These are phyloP conservation scores for Caenorhabditis tropicalis DNA, from an alignment of 1,140 invertebrate genomes.

Conservation along the genomic window DNA sequence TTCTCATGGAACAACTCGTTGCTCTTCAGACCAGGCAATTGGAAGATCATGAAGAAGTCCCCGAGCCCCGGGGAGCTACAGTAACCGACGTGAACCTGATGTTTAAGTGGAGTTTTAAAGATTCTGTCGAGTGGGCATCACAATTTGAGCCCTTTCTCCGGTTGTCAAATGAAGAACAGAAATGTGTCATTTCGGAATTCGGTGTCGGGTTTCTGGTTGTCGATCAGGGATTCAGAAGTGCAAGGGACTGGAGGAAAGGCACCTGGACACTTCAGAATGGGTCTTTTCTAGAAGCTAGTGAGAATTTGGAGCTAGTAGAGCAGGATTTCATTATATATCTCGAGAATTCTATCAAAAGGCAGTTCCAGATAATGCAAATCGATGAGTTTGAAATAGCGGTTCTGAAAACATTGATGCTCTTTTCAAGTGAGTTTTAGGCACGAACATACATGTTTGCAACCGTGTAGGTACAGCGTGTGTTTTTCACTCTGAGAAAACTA, in stretches of 20 bases:
- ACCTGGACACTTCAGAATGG: not conserved
- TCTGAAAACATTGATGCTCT: not conserved
- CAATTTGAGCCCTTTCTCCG: not conserved
- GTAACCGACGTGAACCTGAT: not conserved
- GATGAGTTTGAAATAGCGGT: not conserved
- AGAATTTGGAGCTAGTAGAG: not conserved
- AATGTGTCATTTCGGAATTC: not conserved
- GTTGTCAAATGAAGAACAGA: not conserved
- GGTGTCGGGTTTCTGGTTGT: not conserved
- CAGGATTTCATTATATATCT: not conserved
- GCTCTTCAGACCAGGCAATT: not conserved
- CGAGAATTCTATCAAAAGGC: not conserved
- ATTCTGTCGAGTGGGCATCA: not conserved
- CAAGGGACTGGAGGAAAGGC: not conserved
- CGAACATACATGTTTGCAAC: not conserved
- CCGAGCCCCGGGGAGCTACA: not conserved
- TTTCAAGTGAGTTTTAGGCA: not conserved
- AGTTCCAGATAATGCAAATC: not conserved
- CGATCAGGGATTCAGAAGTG: not conserved
- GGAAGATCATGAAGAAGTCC: not conserved
- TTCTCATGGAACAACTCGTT: not conserved
- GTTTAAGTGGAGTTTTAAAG: conserved; percentile 22
- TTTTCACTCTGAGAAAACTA: too few relatives aligned
- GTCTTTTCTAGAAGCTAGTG: not conserved
- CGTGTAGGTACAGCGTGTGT: too few relatives aligned